phyloP scores from a whole-genome alignment of 2,888 invertebrate genomes.

The Lithophane leautieri region DNA sequence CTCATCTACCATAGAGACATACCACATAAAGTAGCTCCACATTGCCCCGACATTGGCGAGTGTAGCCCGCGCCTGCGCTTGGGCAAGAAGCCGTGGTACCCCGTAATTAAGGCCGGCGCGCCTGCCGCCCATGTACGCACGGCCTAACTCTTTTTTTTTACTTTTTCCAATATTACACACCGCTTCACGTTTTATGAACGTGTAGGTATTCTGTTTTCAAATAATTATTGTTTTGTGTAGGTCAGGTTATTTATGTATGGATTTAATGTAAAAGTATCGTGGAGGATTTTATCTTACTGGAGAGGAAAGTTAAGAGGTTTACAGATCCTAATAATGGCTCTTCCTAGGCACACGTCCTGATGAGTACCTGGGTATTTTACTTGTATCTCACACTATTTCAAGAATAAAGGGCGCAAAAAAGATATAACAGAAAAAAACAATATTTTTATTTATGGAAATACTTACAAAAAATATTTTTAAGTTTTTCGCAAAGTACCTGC shows the following conservation, averaged over 20 bases:
- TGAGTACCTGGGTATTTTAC: too few relatives aligned
- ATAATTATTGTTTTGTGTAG: constrained; percentile 40
- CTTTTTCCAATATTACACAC: constrained; percentile 68
- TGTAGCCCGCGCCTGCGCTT: constrained; percentile 58
- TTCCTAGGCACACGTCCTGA: not conserved
- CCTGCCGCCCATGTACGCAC: constrained; percentile 81
- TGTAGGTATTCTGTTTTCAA: constrained; percentile 57
- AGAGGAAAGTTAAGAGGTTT: not conserved
- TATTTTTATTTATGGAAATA: not conserved
- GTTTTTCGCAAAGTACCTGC: not conserved
- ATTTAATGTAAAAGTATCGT: not conserved
- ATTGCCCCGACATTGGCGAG: constrained; percentile 39
- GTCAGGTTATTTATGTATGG: not conserved
- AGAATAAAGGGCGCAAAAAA: not conserved
- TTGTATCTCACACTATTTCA: not conserved
- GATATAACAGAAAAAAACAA: not conserved
- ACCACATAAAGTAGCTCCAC: constrained; percentile 51
- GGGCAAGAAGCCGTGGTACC: constrained; percentile 72
- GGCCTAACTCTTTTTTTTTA: constrained; percentile 65
- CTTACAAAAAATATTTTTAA: not conserved
- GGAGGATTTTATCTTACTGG: not conserved
- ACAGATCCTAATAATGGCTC: not conserved
- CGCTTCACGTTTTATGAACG: constrained; percentile 53
- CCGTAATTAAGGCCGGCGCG: constrained; percentile 84
- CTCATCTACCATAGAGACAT: constrained; percentile 46